Evolutionary conservation across 2,888 invertebrate species (phyloP).

Genomic region (Drosophila anomalata): DNA sequence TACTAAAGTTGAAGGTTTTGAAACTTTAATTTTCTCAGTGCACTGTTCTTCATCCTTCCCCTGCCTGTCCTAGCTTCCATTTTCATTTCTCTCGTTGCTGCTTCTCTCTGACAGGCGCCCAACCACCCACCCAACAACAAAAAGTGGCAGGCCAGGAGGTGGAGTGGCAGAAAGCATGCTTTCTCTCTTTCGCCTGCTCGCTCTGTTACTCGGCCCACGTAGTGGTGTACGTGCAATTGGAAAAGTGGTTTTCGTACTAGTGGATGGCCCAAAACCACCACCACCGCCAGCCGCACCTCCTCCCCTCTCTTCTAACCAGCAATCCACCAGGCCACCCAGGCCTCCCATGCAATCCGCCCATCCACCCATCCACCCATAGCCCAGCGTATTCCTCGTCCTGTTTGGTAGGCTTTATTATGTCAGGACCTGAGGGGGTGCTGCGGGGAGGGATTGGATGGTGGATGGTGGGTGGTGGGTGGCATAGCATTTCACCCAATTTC

Average conservation of each 20-base stretch:
- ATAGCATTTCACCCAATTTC: slow-evolving; percentile 79
- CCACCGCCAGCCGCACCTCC: slow-evolving; percentile 30
- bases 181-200: slow-evolving; percentile 26
- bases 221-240: slow-evolving; percentile 75
- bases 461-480: slow-evolving; percentile 19
- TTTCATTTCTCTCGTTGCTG: slow-evolving; percentile 66
- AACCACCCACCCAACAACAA: slow-evolving; percentile 27
- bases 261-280: slow-evolving; percentile 47
- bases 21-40: slow-evolving; percentile 8
- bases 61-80: slow-evolving; percentile 62
- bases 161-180: slow-evolving; percentile 25
- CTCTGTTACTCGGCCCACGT: slow-evolving; percentile 53
- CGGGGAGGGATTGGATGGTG: slow-evolving; percentile 6
- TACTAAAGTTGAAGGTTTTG: neutral
- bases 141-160: slow-evolving; percentile 3
- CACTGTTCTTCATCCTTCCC: slow-evolving; percentile 5
- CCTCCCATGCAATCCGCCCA: slow-evolving; percentile 28
- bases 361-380: slow-evolving; percentile 20
- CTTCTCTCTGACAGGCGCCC: slow-evolving; percentile 30
- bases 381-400: slow-evolving; percentile 49
- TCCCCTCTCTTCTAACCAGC: slow-evolving; percentile 12
- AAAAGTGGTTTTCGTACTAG: slow-evolving; percentile 76
- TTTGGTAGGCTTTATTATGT: slow-evolving; percentile 79
- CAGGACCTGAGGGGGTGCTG: slow-evolving; percentile 51
- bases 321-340: slow-evolving; percentile 31